Evolutionary conservation across 2,113 vertebrate species (phyloP).

Genomic region (Urocitellus parryii): DNA sequence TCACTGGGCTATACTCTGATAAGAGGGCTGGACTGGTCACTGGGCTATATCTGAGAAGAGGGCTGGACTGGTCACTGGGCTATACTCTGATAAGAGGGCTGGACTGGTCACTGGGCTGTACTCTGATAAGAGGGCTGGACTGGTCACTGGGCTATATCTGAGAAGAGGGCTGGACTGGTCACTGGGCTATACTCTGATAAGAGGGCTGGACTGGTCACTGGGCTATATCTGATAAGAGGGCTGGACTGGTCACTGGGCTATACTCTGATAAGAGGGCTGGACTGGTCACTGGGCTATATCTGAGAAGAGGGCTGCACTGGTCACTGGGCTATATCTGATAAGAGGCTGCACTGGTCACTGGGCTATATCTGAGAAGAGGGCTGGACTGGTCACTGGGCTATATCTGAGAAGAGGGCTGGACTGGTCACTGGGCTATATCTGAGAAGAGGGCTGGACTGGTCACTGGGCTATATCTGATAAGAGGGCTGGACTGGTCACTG

Average conservation of each 20-base stretch:
- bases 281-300: not conserved
- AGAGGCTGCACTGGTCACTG: too few relatives aligned
- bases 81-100: not conserved
- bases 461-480: not conserved
- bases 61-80: not conserved
- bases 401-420: not conserved
- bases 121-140: not conserved
- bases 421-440: not conserved
- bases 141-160: not conserved
- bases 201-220: too few relatives aligned
- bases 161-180: not conserved
- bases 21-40: not conserved
- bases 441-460: not conserved
- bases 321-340: not conserved
- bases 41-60: not conserved
- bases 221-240: too few relatives aligned
- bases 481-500: not conserved
- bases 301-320: not conserved
- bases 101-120: not conserved
- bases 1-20: not conserved
- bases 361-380: too few relatives aligned
- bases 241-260: not conserved
- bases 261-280: not conserved
- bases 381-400: not conserved
- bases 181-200: not conserved